A percentile compares a stretch with the other conserved stretches of the same genome.
Conservation (phyloP, 2,113 vertebrate species). For the Aspidoscelis tigris region DNA sequence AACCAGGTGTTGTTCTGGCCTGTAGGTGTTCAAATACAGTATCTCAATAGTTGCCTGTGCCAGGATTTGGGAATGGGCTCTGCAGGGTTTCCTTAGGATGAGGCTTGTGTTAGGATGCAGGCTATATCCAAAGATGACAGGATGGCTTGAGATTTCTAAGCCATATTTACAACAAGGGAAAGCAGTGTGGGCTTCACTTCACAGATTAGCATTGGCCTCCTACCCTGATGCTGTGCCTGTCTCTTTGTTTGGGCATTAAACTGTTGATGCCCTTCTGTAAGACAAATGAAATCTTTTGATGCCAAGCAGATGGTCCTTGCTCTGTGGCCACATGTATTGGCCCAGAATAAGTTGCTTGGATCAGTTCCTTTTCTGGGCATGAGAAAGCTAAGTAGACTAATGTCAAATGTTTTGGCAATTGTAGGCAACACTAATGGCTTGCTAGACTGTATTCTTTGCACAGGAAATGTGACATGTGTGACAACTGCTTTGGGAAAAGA, state of each 20-base stretch:
- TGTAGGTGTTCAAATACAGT: background rate
- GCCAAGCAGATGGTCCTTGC: conserved; percentile 39
- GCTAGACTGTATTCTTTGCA: conserved; percentile 43
- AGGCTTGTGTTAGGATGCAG: background rate
- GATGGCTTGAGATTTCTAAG: conserved; percentile 7
- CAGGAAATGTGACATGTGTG: conserved; percentile 9
- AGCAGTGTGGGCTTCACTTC: background rate
- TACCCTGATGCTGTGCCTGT: conserved; percentile 25
- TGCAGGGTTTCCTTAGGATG: background rate
- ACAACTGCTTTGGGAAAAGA: conserved; percentile 19
- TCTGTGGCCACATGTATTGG: conserved; percentile 17
- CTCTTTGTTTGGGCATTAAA: conserved; percentile 41
- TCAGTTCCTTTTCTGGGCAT: conserved; percentile 41
- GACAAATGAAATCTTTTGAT: conserved; percentile 57
- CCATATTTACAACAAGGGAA: background rate
- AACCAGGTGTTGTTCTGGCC: background rate
- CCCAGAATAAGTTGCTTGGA: conserved; percentile 46
- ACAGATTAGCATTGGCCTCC: conserved; percentile 4
- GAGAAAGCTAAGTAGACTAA: conserved; percentile 52
- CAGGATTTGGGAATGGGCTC: background rate
- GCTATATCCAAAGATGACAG: background rate
- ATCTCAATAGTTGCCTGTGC: background rate
- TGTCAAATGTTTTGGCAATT: conserved; percentile 56
- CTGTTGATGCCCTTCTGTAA: conserved; percentile 29
- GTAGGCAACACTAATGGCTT: conserved; percentile 41